Evolutionary conservation across 2,888 invertebrate species (phyloP).

Genomic region (Apantesis nais): DNA sequence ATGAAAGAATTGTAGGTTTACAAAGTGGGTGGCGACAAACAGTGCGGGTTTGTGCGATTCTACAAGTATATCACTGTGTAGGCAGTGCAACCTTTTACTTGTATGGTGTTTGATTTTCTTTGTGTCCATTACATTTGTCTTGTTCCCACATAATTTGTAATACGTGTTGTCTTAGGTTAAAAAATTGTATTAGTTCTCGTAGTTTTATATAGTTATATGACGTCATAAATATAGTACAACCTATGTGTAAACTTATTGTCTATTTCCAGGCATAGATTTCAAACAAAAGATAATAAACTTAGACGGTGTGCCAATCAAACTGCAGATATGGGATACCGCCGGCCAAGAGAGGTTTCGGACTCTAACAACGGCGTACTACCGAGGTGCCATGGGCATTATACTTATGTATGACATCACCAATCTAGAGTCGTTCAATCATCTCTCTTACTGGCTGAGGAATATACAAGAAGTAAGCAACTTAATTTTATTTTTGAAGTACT

Average conservation of each 20-base stretch:
- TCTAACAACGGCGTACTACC: slow-evolving; percentile 94
- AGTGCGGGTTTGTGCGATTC: too few relatives aligned
- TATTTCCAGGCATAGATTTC: slow-evolving; percentile 92
- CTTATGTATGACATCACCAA: slow-evolving; percentile 96
- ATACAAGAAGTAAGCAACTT: slow-evolving; percentile 90
- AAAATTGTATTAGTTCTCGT: too few relatives aligned
- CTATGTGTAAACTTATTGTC: background rate
- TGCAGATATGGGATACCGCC: slow-evolving; percentile 96
- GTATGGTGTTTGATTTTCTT: too few relatives aligned
- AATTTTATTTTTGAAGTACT: background rate
- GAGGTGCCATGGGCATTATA: slow-evolving; percentile 96
- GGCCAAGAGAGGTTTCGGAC: slow-evolving; percentile 92
- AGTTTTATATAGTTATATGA: too few relatives aligned
- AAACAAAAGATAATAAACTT: slow-evolving; percentile 95
- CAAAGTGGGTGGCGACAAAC: too few relatives aligned
- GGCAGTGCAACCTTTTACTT: too few relatives aligned
- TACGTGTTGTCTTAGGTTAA: too few relatives aligned
- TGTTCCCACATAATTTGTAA: too few relatives aligned
- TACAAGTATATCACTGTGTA: too few relatives aligned
- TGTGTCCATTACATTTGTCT: too few relatives aligned
- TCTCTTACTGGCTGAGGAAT: slow-evolving; percentile 95
- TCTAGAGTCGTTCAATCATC: slow-evolving; percentile 94
- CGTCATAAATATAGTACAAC: background rate
- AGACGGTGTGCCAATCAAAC: slow-evolving; percentile 93
- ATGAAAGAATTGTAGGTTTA: too few relatives aligned